Conservation (phyloP, 2,113 vertebrate genomes). For the Eudyptes chrysolophus region DNA sequence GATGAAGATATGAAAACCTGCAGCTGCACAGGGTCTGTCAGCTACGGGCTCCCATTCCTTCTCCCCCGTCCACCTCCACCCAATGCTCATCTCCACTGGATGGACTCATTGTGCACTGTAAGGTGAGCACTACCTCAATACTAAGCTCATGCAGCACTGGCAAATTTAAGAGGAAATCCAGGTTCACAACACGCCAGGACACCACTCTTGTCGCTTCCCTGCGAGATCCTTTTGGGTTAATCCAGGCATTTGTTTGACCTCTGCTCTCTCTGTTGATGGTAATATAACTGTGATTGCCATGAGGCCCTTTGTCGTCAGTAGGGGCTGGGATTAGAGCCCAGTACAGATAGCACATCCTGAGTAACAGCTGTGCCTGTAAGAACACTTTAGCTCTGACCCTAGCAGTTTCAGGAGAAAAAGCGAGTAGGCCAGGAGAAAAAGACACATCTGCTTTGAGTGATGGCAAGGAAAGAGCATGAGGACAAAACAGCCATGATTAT, state of each 20-base stretch:
- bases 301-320: not conserved
- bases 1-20: not conserved
- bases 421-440: not conserved
- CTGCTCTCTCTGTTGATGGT: not conserved
- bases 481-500: not conserved
- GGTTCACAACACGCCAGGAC: not conserved
- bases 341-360: not conserved
- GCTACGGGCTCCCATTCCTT: accelerated
- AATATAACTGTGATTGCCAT: not conserved
- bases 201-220: not conserved
- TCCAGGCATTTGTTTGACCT: not conserved
- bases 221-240: not conserved
- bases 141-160: not conserved
- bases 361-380: not conserved
- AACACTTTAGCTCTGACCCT: not conserved
- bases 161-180: not conserved
- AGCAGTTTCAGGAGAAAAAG: not conserved
- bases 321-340: not conserved
- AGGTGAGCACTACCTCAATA: not conserved
- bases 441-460: not conserved
- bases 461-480: not conserved
- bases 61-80: not conserved
- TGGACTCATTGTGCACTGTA: no score
- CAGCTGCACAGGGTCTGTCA: not conserved
- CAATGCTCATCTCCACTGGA: not conserved